phyloP scores from a whole-genome alignment of 2,888 invertebrate species.

The Drosophila putrida region DNA sequence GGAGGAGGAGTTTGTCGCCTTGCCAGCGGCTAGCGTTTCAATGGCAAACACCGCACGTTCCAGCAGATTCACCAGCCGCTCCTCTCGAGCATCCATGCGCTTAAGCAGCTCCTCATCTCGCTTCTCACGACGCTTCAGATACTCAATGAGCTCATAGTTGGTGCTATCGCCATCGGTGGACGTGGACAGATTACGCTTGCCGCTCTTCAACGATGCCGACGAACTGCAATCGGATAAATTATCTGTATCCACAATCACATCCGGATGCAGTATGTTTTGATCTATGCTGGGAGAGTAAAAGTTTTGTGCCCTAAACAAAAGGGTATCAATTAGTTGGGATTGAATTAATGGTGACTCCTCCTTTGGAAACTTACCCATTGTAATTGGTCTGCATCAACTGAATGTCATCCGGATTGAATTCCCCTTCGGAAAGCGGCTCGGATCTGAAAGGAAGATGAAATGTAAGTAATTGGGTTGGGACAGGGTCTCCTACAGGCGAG shows the following conservation, averaged over 20 bases:
- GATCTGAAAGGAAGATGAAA: constrained; percentile 65
- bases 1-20: neutral
- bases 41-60: constrained; percentile 85
- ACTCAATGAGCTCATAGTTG: constrained; percentile 85
- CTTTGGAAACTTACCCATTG: constrained; percentile 78
- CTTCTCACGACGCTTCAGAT: constrained; percentile 84
- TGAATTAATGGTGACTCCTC: neutral
- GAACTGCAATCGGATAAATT: constrained; percentile 84
- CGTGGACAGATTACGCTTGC: constrained; percentile 84
- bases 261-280: constrained; percentile 84
- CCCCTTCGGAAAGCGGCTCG: constrained; percentile 83
- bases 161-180: constrained; percentile 85
- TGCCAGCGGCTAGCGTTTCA: constrained; percentile 79
- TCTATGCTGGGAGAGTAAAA: constrained; percentile 83
- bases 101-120: constrained; percentile 84
- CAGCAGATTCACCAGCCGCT: constrained; percentile 83
- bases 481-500: no score
- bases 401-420: constrained; percentile 85
- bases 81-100: constrained; percentile 85
- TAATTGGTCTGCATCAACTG: constrained; percentile 84
- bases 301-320: constrained; percentile 78
- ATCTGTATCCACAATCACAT: constrained; percentile 85
- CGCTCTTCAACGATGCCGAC: constrained; percentile 74
- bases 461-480: neutral
- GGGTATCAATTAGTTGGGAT: neutral